Base-by-base conservation (phyloP, 2,888 invertebrate species). In the Ectobius pallidus region DNA sequence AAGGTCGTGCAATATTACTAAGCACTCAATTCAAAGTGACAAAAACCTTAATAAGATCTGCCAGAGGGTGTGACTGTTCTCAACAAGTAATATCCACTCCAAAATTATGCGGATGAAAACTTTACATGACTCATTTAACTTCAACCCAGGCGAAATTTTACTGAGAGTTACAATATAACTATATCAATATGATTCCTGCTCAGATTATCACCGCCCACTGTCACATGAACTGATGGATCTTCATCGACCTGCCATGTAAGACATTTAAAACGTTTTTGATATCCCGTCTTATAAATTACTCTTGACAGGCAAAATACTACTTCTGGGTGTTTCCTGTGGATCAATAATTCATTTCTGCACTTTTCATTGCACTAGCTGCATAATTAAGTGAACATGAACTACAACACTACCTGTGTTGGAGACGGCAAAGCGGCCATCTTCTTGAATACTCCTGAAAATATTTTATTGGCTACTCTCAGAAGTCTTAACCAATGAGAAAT, bases 381-480 rank as follows among this genome's bases (percentile, higher is more conserved):
- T 52, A 49, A n/a, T 25, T 32, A 42, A 20, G 30, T 46, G 16
- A 46, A 65, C 52, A 39, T 65, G 63, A 39, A 71, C 55, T 18
- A 20, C 65, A 52, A 79, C 85, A 85, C 44, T 91, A 92, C 92
- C 91, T 92, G 91, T 85, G 91, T 91, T 86, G 92, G 92, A 87
- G 91, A 92, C 86, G 91, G 92, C 90, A 92, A 87, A 85, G 91
- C 89, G 88, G 92, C 92, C 92, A 92, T 92, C 85, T 91, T 92
- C 90, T 80, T 73, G 69, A 62, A 49, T 68, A 49, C 39, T 71
- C 7, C 46, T 52, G 52, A 58, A 73, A 42, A 44, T 71, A 30
- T 67, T 71, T 74, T 73, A 77, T 77, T 75, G 74, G 75, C 63
- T 71, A 61, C n/a, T 39, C 46, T 63, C 18, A 4, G 16, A 74